These are phyloP conservation scores for Clarias platycephalus DNA, from an alignment of 2,797 vertebrate genomes.

Conservation along the genomic window DNA sequence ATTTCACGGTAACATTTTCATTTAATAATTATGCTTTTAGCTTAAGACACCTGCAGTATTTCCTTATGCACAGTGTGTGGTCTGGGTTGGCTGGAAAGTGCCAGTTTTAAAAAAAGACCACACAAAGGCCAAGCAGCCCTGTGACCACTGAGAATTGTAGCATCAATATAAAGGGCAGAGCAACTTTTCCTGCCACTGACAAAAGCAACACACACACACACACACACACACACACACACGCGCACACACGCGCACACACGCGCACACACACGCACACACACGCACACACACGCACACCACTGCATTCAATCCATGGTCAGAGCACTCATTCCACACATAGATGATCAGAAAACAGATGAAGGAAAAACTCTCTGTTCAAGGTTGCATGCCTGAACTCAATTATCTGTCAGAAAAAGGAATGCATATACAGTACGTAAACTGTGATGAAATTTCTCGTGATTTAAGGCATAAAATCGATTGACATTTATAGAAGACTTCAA, in stretches of 20 bases:
- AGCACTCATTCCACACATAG: not conserved
- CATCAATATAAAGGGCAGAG: not conserved
- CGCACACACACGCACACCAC: not conserved
- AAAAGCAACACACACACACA: not conserved
- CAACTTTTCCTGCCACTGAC: not conserved
- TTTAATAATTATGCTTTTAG: not conserved
- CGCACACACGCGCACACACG: not conserved
- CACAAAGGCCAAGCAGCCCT: not conserved
- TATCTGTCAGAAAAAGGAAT: too few relatives aligned
- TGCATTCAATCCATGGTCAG: not conserved
- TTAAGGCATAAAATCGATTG: too few relatives aligned
- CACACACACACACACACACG: not conserved
- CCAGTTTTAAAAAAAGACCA: not conserved
- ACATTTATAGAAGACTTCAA: too few relatives aligned
- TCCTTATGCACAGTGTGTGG: not conserved
- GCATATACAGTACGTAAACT: too few relatives aligned
- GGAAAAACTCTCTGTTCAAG: not conserved
- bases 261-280: not conserved
- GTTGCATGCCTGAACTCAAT: not conserved
- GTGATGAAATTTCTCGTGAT: too few relatives aligned
- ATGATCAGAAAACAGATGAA: not conserved
- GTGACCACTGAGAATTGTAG: not conserved
- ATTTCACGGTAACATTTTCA: not conserved
- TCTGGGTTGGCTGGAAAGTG: not conserved
- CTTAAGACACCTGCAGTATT: not conserved